Evolutionary conservation across 2,888 invertebrate genomes (phyloP).

Genomic region (Ctenicera cuprea): DNA sequence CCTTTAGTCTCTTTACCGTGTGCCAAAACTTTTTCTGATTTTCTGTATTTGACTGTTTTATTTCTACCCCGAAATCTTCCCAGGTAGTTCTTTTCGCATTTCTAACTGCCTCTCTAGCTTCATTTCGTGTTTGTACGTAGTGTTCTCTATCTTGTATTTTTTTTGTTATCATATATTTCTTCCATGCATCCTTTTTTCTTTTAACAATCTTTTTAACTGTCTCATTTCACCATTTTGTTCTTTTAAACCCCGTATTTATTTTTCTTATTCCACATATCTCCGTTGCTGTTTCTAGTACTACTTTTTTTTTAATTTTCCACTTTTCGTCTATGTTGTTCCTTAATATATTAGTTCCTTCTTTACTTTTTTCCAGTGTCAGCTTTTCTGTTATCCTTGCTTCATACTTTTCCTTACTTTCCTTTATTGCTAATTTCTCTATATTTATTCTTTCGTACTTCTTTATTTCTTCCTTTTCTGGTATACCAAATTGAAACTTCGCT

Average conservation of each 20-base stretch:
- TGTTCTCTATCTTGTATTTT: neutral
- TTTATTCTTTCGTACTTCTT: too few relatives aligned
- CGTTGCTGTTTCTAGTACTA: neutral
- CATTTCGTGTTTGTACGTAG: neutral
- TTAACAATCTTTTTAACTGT: neutral
- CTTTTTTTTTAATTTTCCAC: neutral
- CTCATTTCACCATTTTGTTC: neutral
- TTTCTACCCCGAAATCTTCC: neutral
- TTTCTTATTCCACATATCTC: neutral
- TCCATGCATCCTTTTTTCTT: neutral
- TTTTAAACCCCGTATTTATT: neutral
- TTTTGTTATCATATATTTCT: neutral
- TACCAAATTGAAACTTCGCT: too few relatives aligned
- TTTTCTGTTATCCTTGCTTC: too few relatives aligned
- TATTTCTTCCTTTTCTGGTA: neutral
- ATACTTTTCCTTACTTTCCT: too few relatives aligned
- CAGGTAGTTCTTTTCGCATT: neutral
- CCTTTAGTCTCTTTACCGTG: neutral
- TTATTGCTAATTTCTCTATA: too few relatives aligned
- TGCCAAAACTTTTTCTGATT: slow-evolving; percentile 1
- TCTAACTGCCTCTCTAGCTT: neutral
- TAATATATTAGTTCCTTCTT: too few relatives aligned
- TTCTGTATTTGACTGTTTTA: neutral
- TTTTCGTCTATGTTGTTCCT: neutral
- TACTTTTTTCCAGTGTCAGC: too few relatives aligned